These are phyloP conservation scores for Phyllotreta cruciferae DNA, from an alignment of 2,888 invertebrate genomes.

Conservation along the genomic window DNA sequence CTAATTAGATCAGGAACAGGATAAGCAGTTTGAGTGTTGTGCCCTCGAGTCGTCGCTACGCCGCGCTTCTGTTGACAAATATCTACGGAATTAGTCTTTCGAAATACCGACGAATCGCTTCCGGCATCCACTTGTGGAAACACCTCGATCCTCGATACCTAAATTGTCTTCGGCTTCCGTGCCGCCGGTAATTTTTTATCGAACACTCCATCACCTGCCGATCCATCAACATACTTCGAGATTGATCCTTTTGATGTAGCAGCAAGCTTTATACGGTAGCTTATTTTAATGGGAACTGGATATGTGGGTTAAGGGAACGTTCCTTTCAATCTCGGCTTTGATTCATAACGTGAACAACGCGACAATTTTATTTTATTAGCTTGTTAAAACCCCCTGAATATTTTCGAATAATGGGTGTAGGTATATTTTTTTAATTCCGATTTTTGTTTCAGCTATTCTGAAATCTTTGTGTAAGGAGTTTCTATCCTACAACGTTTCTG, in stretches of 20 bases:
- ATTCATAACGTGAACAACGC: not conserved
- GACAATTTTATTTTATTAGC: not conserved
- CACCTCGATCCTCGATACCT: not conserved
- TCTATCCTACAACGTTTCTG: constrained; percentile 86
- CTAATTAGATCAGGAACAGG: no score
- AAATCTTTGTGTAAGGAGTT: constrained; percentile 89
- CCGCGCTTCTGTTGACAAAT: constrained; percentile 14
- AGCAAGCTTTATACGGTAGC: not conserved
- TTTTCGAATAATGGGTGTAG: not conserved
- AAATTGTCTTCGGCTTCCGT: constrained; percentile 4
- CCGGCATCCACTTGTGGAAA: constrained; percentile 6
- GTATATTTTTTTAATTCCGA: not conserved
- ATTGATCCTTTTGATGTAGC: constrained; percentile 3
- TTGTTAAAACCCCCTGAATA: not conserved
- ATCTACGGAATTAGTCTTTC: constrained; percentile 12
- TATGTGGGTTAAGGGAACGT: no score
- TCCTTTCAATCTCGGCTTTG: not conserved
- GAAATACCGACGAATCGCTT: constrained; percentile 1
- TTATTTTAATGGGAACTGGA: no score
- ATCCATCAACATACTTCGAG: not conserved
- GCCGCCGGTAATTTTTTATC: constrained; percentile 5
- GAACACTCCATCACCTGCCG: not conserved
- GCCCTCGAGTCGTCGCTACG: constrained; percentile 2
- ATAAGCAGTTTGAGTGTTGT: no score
- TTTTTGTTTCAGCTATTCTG: constrained; percentile 75